Conservation (phyloP, 2,888 invertebrate genomes). For the Orthosia cruda region DNA sequence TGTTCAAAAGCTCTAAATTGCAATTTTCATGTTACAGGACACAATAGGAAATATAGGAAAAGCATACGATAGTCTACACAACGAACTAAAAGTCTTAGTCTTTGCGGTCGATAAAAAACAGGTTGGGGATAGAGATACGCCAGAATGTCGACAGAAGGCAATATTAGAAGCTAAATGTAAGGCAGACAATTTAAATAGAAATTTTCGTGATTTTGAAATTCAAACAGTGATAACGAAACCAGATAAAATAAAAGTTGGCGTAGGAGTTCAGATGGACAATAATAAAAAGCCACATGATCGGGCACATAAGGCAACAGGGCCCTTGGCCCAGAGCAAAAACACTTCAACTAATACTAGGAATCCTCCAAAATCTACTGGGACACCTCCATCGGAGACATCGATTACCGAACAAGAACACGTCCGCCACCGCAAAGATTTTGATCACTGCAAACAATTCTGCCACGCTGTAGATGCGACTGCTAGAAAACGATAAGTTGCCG, state of each 20-base stretch:
- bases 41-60: slow-evolving; percentile 77
- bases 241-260: slow-evolving; percentile 33
- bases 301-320: slow-evolving; percentile 32
- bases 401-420: slow-evolving; percentile 6
- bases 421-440: slow-evolving; percentile 4
- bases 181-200: slow-evolving; percentile 50
- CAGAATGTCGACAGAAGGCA: slow-evolving; percentile 18
- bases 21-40: slow-evolving; percentile 73
- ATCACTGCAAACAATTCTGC: slow-evolving; percentile 24
- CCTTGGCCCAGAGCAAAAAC: slow-evolving; percentile 49
- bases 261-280: slow-evolving; percentile 14
- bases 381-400: slow-evolving; percentile 48
- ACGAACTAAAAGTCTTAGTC: slow-evolving; percentile 74
- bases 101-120: slow-evolving; percentile 40
- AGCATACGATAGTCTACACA: slow-evolving; percentile 80
- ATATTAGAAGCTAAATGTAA: slow-evolving; percentile 49
- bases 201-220: slow-evolving; percentile 59
- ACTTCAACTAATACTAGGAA: slow-evolving; percentile 74
- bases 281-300: slow-evolving; percentile 25
- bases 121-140: background rate
- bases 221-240: slow-evolving; percentile 55
- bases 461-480: too few species aligned
- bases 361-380: slow-evolving; percentile 71
- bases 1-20: background rate
- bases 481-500: background rate